Conservation (phyloP, 2,888 invertebrate genomes). For the Oligia latruncula region DNA sequence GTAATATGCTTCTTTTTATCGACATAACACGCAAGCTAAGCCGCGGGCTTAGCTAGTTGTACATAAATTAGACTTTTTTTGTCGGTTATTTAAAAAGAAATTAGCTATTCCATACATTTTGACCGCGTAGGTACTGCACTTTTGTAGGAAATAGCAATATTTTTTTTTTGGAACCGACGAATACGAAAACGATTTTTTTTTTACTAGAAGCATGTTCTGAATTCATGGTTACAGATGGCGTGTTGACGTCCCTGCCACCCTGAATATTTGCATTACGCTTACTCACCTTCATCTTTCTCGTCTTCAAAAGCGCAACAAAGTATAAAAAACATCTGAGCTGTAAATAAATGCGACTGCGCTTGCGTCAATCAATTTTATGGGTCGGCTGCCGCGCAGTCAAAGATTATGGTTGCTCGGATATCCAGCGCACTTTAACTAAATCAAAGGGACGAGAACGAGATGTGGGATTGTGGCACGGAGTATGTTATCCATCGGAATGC, state of each 20-base stretch:
- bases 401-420: constrained; percentile 36
- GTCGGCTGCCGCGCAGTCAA: constrained; percentile 52
- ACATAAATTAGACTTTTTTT: too few species aligned
- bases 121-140: too few species aligned
- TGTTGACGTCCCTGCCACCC: neutral
- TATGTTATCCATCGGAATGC: neutral
- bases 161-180: too few species aligned
- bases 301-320: constrained; percentile 48
- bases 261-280: neutral
- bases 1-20: too few species aligned
- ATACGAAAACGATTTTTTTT: too few species aligned
- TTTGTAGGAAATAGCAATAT: too few species aligned
- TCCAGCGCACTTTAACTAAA: constrained; percentile 55
- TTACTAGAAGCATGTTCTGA: too few species aligned
- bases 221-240: neutral
- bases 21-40: too few species aligned
- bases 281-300: constrained; percentile 25
- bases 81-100: too few species aligned
- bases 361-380: constrained; percentile 63
- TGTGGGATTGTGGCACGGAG: constrained; percentile 25
- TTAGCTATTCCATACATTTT: too few species aligned
- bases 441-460: constrained; percentile 43
- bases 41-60: too few species aligned
- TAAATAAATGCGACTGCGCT: constrained; percentile 45
- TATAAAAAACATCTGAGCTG: constrained; percentile 40